Percentiles rank a stretch among this genome's conserved stretches.
Conservation (phyloP, 2,113 vertebrate species). For the Proteles cristata region DNA sequence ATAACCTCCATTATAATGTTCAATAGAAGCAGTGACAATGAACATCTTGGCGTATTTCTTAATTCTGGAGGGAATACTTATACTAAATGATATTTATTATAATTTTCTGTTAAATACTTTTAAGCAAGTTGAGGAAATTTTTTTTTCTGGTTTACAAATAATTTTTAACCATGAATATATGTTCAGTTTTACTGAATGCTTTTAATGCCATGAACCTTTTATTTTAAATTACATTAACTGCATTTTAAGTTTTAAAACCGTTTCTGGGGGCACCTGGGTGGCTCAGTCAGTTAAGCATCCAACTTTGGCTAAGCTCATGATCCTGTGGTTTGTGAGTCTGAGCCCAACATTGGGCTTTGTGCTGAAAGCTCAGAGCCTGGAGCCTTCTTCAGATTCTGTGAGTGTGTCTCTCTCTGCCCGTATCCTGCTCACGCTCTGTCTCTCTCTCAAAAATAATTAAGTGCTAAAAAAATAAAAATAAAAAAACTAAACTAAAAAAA, state of each 20-base stretch:
- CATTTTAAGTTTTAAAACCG: too few relatives aligned
- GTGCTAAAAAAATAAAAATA: too few relatives aligned
- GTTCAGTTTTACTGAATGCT: not conserved
- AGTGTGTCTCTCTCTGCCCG: not conserved
- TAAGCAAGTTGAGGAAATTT: not conserved
- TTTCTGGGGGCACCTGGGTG: not conserved
- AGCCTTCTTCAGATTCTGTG: too few relatives aligned
- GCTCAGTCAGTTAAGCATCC: not conserved
- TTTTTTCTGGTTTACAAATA: not conserved
- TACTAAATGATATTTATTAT: not conserved
- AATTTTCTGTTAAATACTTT: not conserved
- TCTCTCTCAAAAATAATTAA: not conserved
- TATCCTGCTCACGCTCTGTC: not conserved
- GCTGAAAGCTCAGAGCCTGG: too few relatives aligned
- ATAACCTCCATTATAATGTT: not conserved
- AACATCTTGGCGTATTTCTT: not conserved
- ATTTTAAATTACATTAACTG: not conserved
- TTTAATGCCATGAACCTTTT: not conserved
- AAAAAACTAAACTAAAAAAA: not conserved
- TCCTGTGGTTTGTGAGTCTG: not conserved
- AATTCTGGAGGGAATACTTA: not conserved
- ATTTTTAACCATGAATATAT: not conserved
- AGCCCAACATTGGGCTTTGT: not conserved
- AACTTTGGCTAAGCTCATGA: not conserved
- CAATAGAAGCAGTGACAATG: not conserved